These are phyloP conservation scores for Sweltsa coloradensis DNA, from an alignment of 1,140 invertebrate species.

Conservation along the genomic window DNA sequence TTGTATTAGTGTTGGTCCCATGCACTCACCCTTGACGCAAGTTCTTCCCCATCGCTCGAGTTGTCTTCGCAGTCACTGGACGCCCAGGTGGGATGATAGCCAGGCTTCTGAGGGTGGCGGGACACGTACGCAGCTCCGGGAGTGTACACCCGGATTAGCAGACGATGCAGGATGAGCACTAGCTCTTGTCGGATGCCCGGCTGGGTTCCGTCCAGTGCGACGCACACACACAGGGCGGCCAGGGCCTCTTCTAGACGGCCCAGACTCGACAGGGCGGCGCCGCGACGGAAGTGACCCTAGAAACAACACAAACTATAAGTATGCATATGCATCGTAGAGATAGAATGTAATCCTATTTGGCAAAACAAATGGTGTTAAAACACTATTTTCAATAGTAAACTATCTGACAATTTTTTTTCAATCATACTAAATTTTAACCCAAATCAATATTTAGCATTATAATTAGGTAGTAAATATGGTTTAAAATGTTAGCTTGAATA, in stretches of 20 bases:
- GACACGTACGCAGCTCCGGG: constrained; percentile 2
- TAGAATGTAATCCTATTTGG: no score
- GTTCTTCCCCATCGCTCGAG: constrained; percentile 33
- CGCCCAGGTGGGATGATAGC: background rate
- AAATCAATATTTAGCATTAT: no score
- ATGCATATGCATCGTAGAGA: no score
- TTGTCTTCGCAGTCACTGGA: constrained; percentile 26
- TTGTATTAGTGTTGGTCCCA: no score
- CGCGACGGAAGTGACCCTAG: constrained; percentile 54
- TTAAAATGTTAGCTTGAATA: no score
- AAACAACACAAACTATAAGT: constrained; percentile 20
- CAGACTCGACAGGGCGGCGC: constrained; percentile 44
- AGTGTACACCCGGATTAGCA: no score
- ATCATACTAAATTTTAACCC: no score
- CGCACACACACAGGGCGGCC: constrained; percentile 45
- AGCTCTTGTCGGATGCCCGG: constrained; percentile 25
- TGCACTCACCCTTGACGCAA: no score
- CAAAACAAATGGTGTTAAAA: no score
- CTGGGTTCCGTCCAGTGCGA: constrained; percentile 39
- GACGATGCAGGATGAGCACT: background rate
- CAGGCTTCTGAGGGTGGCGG: background rate
- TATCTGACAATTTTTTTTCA: no score
- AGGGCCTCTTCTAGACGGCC: constrained; percentile 55
- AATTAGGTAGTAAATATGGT: no score
- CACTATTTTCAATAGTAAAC: no score